Evolutionary conservation across 2,797 vertebrate genomes (phyloP).

Genomic region (Arrhamphus sclerolepis): DNA sequence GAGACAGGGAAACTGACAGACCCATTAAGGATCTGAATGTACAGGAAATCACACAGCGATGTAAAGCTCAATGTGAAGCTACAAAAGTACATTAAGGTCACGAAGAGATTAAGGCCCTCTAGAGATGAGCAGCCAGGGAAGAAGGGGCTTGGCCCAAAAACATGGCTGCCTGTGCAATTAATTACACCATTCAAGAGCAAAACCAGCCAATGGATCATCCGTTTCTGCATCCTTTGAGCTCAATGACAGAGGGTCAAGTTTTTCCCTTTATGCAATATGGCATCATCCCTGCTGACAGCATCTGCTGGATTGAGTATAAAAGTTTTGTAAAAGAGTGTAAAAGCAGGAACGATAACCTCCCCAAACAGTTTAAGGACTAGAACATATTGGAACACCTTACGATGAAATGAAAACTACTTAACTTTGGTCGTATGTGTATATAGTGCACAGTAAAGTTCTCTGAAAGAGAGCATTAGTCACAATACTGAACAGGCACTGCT

Average conservation of each 20-base stretch:
- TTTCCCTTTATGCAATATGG: slow-evolving; percentile 57
- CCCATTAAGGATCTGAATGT: slow-evolving; percentile 15
- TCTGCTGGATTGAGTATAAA: slow-evolving; percentile 15
- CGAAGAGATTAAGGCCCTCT: no score
- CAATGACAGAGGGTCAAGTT: slow-evolving; percentile 60
- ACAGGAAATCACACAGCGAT: slow-evolving; percentile 13
- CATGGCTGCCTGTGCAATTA: slow-evolving; percentile 53
- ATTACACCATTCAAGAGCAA: slow-evolving; percentile 54
- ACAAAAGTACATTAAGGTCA: not conserved
- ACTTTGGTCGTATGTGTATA: no score
- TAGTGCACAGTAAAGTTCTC: no score
- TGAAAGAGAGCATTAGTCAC: no score
- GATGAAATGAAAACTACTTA: no score
- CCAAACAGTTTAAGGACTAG: no score
- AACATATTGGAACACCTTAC: no score
- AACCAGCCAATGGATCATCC: slow-evolving; percentile 54
- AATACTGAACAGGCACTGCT: not conserved
- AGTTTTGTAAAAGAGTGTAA: not conserved
- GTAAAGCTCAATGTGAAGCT: not conserved
- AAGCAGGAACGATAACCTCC: no score
- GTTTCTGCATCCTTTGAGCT: slow-evolving; percentile 29
- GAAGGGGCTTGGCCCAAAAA: slow-evolving; percentile 51
- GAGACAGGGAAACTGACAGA: slow-evolving; percentile 24
- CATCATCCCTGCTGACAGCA: slow-evolving; percentile 38
- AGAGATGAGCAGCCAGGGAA: slow-evolving; percentile 32